A percentile compares a stretch with the other conserved stretches of the same genome.
phyloP scores from a whole-genome alignment of 2,888 invertebrate genomes.

The Azorinus chamasolen region DNA sequence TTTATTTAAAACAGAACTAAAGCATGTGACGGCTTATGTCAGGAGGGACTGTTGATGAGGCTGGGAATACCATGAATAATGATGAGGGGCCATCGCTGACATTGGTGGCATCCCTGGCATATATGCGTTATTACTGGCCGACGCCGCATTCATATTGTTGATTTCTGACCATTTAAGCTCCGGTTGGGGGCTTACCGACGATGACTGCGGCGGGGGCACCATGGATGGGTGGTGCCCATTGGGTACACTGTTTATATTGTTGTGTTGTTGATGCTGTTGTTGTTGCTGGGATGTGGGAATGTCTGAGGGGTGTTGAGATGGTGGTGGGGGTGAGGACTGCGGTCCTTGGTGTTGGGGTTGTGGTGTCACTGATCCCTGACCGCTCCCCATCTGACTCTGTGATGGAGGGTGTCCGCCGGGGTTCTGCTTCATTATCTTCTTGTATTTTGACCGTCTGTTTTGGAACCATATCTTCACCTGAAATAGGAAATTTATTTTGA shows the following conservation, averaged over 20 bases:
- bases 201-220: constrained; percentile 72
- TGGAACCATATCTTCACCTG: constrained; percentile 81
- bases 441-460: constrained; percentile 77
- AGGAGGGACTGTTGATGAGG: constrained; percentile 76
- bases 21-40: constrained; percentile 55
- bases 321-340: constrained; percentile 67
- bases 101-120: constrained; percentile 71
- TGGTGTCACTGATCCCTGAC: constrained; percentile 70
- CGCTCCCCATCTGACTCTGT: constrained; percentile 49
- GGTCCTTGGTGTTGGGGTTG: constrained; percentile 65
- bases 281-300: constrained; percentile 70
- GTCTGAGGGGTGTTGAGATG: constrained; percentile 60
- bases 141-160: constrained; percentile 64
- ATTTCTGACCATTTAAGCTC: constrained; percentile 72
- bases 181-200: constrained; percentile 76
- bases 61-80: constrained; percentile 76
- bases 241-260: constrained; percentile 56
- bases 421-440: constrained; percentile 78
- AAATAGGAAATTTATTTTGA: constrained; percentile 26
- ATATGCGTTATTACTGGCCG: constrained; percentile 68
- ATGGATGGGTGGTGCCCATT: constrained; percentile 60
- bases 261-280: constrained; percentile 64
- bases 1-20: background rate
- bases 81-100: constrained; percentile 72
- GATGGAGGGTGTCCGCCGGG: constrained; percentile 55